These are phyloP conservation scores for Rhinatrema bivittatum DNA, from an alignment of 2,797 vertebrate genomes.

Conservation along the genomic window DNA sequence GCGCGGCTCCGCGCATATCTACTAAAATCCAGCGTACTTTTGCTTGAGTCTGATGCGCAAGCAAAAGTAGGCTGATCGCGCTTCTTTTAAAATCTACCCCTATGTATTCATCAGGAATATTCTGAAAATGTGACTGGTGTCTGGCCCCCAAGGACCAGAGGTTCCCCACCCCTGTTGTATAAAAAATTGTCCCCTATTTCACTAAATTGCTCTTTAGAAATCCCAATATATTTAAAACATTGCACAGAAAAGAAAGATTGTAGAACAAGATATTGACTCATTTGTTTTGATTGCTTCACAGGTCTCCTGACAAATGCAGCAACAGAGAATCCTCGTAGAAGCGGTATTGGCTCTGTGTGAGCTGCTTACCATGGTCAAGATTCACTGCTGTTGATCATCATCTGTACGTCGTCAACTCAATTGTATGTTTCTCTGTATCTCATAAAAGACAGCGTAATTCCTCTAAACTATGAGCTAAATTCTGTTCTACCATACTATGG, in stretches of 20 bases:
- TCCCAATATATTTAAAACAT: too few species aligned
- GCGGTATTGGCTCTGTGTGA: constrained; percentile 54
- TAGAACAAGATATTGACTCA: constrained; percentile 33
- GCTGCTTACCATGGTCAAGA: constrained; percentile 56
- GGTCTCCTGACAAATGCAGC: constrained; percentile 86
- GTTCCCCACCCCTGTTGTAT: too few species aligned
- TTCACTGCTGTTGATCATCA: constrained; percentile 58
- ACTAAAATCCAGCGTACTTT: too few species aligned
- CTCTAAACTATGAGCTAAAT: constrained; percentile 50
- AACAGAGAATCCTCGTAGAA: constrained; percentile 55
- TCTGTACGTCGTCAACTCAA: constrained; percentile 61
- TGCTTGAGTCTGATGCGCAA: too few species aligned
- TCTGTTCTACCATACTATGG: constrained; percentile 40
- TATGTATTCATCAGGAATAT: too few species aligned
- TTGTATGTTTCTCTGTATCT: constrained; percentile 63
- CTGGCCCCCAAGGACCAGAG: too few species aligned
- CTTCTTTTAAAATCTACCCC: too few species aligned
- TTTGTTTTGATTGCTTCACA: constrained; percentile 62
- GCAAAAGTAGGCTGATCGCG: too few species aligned
- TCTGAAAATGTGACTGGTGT: too few species aligned
- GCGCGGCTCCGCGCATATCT: too few species aligned
- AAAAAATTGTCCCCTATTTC: too few species aligned
- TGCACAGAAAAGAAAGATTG: constrained; percentile 24
- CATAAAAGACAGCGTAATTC: constrained; percentile 55
- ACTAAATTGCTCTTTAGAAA: too few species aligned